Base-by-base conservation (phyloP, 2,797 vertebrate species). In the Onychomys arenicola region DNA sequence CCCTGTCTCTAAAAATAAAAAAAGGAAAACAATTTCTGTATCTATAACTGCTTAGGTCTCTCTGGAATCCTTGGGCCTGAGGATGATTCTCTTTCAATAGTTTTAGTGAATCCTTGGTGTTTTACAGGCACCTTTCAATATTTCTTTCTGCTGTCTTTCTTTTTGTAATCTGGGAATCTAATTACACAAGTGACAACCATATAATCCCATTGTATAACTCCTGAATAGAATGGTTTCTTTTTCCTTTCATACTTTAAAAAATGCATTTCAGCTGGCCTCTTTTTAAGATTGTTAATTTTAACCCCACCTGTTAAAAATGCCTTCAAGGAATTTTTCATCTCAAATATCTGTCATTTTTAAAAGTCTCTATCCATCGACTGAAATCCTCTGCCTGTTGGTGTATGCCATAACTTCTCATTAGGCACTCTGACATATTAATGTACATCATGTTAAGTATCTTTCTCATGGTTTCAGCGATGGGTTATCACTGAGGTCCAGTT, bases 211-310 rank as follows among this genome's bases (percentile, higher is more conserved):
- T 27, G 46, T 13, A 23, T 9, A 32, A 14, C 16, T 89, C 57
- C 80, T 78, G 5, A 10, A 23, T 82, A n/a, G 40, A 76, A 46
- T 55, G 1, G n/a, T 55, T 37, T 55, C 25, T 40, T 59, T 59
- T 93, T 57, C 37, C 49, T 88, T 49, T 91, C 65, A 94, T 43
- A 75, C 21, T 59, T 87, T 61, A 43, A 89, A 93, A 95, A 77
- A 46, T 37, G 55, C 11, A 73, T 86, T 92, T 90, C 32, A 92
- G 14, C 78, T 65, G 43, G 9, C 27, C 34, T 83, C 52, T 49
- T 71, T 67, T 75, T 52, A 94, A 90, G 82, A 82, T 94, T 82
- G 14, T 25, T 77, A 13, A 63, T 57, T 3, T 2, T 87, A 49
- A 81, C 29, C 40, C 17, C 29, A 67, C 67, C n/a, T 86, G 40